Evolutionary conservation across 2,888 invertebrate species (phyloP).

Genomic region (Folsomia manolachei): DNA sequence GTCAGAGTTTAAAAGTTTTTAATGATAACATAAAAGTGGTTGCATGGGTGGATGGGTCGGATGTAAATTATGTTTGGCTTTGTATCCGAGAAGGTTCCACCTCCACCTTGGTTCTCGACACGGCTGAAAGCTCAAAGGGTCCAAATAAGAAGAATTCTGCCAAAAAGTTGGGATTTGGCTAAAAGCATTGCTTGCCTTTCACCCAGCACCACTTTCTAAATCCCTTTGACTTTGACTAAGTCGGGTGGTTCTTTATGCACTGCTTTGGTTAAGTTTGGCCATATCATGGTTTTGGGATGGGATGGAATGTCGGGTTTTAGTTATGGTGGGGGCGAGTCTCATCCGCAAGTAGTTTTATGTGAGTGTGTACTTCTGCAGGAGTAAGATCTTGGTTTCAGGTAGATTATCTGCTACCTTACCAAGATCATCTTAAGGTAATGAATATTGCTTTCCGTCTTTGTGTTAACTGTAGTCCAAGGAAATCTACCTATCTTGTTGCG

Average conservation of each 20-base stretch:
- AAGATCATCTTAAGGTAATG: too few species aligned
- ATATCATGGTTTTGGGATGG: too few species aligned
- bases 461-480: neutral
- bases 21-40: neutral
- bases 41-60: neutral
- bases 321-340: neutral
- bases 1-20: neutral
- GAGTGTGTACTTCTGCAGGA: too few species aligned
- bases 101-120: neutral
- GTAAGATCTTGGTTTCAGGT: too few species aligned
- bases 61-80: neutral
- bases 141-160: neutral
- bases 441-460: neutral
- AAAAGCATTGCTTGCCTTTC: neutral
- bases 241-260: neutral
- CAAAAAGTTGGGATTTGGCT: neutral
- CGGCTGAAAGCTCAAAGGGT: neutral
- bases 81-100: neutral
- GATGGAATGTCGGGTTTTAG: neutral
- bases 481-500: neutral
- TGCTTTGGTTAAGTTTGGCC: neutral
- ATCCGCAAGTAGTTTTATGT: too few species aligned
- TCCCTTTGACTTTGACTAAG: neutral
- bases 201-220: neutral
- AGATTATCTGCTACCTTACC: too few species aligned